These are phyloP conservation scores for Lasioglossum marginatum DNA, from an alignment of 2,888 invertebrate genomes.

Conservation along the genomic window DNA sequence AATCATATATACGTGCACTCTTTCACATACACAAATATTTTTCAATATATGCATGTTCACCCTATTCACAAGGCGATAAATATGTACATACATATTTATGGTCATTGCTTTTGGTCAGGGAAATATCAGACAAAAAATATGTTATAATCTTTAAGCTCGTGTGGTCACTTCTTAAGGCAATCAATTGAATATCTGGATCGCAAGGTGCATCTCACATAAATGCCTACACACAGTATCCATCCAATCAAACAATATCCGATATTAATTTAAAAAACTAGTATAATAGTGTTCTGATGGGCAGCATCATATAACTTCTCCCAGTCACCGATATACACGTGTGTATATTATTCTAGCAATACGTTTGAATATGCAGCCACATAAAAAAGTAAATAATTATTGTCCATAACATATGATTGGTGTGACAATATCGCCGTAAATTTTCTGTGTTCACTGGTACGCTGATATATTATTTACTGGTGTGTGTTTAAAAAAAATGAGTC, in stretches of 20 bases:
- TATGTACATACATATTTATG: conserved; percentile 58
- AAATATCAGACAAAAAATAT: conserved; percentile 36
- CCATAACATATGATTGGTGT: conserved; percentile 25
- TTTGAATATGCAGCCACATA: conserved; percentile 29
- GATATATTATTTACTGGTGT: conserved; percentile 26
- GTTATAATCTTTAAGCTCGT: conserved; percentile 30
- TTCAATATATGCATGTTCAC: conserved; percentile 46
- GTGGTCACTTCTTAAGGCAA: conserved; percentile 32
- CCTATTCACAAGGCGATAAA: conserved; percentile 45
- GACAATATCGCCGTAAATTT: conserved; percentile 32
- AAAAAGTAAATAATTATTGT: conserved; percentile 16
- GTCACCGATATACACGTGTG: not conserved
- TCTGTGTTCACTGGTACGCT: conserved; percentile 34
- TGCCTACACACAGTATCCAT: conserved; percentile 16
- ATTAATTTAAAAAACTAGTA: conserved; percentile 34
- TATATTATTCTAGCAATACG: conserved; percentile 7
- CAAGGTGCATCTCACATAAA: conserved; percentile 44
- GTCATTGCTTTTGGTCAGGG: conserved; percentile 29
- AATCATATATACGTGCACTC: conserved; percentile 48
- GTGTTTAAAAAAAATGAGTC: conserved; percentile 43
- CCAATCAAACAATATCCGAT: conserved; percentile 39
- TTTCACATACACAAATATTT: conserved; percentile 44
- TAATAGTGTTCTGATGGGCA: conserved; percentile 28
- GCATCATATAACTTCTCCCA: conserved; percentile 13
- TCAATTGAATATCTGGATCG: conserved; percentile 52